These are phyloP conservation scores for Myathropa florea DNA, from an alignment of 2,888 invertebrate species.

Conservation along the genomic window DNA sequence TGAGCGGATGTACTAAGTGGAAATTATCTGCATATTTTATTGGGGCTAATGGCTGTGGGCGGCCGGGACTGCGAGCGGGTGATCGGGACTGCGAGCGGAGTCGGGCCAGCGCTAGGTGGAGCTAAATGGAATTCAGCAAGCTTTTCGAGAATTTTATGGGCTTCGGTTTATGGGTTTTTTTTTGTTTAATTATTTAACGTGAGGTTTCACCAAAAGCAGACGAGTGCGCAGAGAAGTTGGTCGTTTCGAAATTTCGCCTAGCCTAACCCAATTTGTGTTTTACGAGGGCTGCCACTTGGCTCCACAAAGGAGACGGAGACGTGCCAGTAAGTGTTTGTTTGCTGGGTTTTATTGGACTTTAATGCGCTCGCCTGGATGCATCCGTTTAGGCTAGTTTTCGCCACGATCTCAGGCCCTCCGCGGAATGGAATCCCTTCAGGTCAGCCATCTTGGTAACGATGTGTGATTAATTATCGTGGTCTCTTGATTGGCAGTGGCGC, in stretches of 20 bases:
- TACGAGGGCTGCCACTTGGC: background rate
- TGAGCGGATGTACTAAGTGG: conserved; percentile 70
- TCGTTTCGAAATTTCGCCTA: background rate
- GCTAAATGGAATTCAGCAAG: conserved; percentile 45
- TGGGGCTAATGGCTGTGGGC: conserved; percentile 64
- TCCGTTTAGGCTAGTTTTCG: background rate
- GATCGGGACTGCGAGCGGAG: background rate
- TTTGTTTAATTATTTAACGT: conserved; percentile 1
- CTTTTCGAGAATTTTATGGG: conserved; percentile 31
- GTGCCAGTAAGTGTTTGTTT: background rate
- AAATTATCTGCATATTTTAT: conserved; percentile 69
- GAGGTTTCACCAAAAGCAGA: background rate
- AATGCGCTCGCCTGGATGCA: background rate
- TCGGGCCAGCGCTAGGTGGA: conserved; percentile 7
- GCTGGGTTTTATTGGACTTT: background rate
- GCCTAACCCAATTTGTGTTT: background rate
- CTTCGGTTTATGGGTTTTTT: conserved; percentile 3
- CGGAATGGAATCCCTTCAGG: background rate
- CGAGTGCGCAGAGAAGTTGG: background rate
- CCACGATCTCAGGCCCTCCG: too few relatives aligned
- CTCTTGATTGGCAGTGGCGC: background rate
- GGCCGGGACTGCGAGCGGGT: background rate
- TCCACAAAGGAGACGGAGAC: background rate
- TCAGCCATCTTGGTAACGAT: background rate
- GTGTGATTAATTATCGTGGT: conserved; percentile 34